Conservation (phyloP, 2,888 invertebrate genomes). For the Trissoscelio sp. region DNA sequence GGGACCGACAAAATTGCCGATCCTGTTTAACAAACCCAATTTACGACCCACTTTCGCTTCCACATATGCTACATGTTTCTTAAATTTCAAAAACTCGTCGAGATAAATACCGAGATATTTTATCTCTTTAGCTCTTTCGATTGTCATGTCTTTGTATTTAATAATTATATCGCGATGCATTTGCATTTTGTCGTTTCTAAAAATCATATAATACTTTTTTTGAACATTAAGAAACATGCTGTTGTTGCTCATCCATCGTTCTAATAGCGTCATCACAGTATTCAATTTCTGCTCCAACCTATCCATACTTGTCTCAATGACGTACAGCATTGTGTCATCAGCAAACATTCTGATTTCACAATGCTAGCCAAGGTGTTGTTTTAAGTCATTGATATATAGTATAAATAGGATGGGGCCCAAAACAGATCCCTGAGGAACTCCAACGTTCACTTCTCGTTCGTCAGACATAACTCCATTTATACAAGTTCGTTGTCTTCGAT, state of each 20-base stretch:
- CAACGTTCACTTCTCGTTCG: neutral
- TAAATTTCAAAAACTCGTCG: slow-evolving; percentile 17
- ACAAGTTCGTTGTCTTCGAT: neutral
- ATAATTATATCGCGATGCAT: slow-evolving; percentile 2
- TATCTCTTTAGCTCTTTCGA: neutral
- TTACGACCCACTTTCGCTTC: too few species aligned
- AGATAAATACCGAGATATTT: slow-evolving; percentile 10
- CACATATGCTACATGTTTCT: slow-evolving; percentile 29
- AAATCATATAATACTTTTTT: slow-evolving; percentile 6
- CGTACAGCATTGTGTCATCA: too few species aligned
- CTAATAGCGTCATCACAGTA: slow-evolving; percentile 12
- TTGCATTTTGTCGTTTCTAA: slow-evolving; percentile 9
- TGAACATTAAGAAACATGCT: slow-evolving; percentile 8
- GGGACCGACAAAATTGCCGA: slow-evolving; percentile 12
- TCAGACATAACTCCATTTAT: slow-evolving; percentile 1
- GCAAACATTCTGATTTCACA: too few species aligned
- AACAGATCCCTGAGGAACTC: too few species aligned
- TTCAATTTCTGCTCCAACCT: slow-evolving; percentile 8
- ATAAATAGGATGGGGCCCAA: too few species aligned
- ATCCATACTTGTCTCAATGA: slow-evolving; percentile 1
- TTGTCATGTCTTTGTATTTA: neutral
- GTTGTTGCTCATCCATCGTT: slow-evolving; percentile 5
- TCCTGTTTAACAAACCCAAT: slow-evolving; percentile 14
- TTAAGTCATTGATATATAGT: too few species aligned
- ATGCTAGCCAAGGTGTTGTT: too few species aligned